Conservation (phyloP, 2,888 invertebrate species). For the Andrena chrysosceles region DNA sequence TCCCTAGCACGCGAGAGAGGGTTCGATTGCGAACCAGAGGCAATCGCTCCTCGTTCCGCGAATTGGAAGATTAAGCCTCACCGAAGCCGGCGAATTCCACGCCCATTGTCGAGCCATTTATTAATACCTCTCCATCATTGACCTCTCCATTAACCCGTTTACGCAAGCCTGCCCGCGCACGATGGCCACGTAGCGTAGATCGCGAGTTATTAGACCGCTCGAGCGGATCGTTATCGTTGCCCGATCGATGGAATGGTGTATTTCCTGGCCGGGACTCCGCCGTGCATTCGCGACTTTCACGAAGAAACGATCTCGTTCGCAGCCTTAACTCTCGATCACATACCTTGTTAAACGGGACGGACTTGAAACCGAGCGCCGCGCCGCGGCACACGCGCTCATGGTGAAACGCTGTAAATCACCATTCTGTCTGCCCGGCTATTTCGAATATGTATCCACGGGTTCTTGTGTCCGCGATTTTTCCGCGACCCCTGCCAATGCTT, state of each 20-base stretch:
- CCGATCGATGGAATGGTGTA: slow-evolving; percentile 61
- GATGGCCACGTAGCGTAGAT: slow-evolving; percentile 45
- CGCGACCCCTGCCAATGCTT: neutral
- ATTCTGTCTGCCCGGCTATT: slow-evolving; percentile 37
- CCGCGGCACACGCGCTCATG: slow-evolving; percentile 39
- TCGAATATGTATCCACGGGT: slow-evolving; percentile 50
- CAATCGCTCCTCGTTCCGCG: slow-evolving; percentile 48
- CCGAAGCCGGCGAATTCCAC: slow-evolving; percentile 65
- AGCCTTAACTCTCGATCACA: slow-evolving; percentile 71
- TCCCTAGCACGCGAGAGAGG: neutral
- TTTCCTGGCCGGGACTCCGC: slow-evolving; percentile 58
- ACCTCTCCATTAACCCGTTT: slow-evolving; percentile 72
- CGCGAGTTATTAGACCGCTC: slow-evolving; percentile 67
- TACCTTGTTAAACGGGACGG: slow-evolving; percentile 69
- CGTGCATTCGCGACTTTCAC: slow-evolving; percentile 65
- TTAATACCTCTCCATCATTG: slow-evolving; percentile 71
- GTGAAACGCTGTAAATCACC: slow-evolving; percentile 63
- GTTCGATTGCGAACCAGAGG: slow-evolving; percentile 25
- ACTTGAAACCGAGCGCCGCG: slow-evolving; percentile 51
- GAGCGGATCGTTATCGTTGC: slow-evolving; percentile 62
- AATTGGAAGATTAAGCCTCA: slow-evolving; percentile 50
- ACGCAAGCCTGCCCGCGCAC: slow-evolving; percentile 60
- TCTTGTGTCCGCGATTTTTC: slow-evolving; percentile 37
- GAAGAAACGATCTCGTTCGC: slow-evolving; percentile 71
- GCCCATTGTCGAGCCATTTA: slow-evolving; percentile 70